A percentile compares a stretch with the other conserved stretches of the same genome.
Evolutionary conservation across 1,140 invertebrate species (phyloP).

Genomic region (Harpegnathos saltator): DNA sequence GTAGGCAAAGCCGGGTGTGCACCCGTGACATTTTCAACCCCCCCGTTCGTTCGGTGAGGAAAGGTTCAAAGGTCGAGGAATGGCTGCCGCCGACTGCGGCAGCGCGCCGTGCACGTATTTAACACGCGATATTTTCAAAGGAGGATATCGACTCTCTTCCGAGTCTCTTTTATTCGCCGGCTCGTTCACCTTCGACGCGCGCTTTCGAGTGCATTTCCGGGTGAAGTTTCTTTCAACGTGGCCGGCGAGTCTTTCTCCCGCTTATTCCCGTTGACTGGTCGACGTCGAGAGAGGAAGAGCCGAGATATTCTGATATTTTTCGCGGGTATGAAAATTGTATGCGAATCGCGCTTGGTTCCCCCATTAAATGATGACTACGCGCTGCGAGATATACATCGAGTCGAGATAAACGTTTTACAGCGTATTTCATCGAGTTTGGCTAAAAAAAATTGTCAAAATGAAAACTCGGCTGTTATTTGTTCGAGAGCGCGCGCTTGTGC

Average conservation of each 20-base stretch:
- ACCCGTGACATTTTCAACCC: constrained; percentile 67
- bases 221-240: constrained; percentile 32
- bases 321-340: neutral
- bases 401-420: no score
- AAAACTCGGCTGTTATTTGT: no score
- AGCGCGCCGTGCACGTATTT: constrained; percentile 12
- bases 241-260: neutral
- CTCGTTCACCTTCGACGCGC: constrained; percentile 21
- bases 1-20: constrained; percentile 23
- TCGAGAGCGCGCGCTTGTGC: no score
- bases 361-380: no score
- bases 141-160: neutral
- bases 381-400: no score
- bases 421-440: no score
- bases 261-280: constrained; percentile 7
- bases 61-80: constrained; percentile 58
- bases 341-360: neutral
- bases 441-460: no score
- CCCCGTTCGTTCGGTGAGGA: constrained; percentile 30
- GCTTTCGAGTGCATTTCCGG: constrained; percentile 33
- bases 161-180: constrained; percentile 41
- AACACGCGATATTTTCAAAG: constrained; percentile 48
- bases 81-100: neutral
- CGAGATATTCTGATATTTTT: neutral
- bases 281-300: neutral